Percentiles rank a stretch among this genome's conserved stretches.
Conservation (phyloP, 1,140 invertebrate genomes). For the Lerema accius region DNA sequence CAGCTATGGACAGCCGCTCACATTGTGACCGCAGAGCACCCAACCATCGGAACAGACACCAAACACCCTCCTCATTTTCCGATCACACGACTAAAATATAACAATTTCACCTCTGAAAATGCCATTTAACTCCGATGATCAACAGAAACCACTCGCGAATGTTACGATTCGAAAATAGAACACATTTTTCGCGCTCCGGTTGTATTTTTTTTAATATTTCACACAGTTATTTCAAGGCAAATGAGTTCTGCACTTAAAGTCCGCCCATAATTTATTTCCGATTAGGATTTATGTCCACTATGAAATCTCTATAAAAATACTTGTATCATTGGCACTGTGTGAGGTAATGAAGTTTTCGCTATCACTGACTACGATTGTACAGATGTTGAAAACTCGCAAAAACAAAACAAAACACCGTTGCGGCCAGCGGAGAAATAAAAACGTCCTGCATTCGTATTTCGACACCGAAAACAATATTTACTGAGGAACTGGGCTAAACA, state of each 20-base stretch:
- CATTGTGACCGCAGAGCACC: slow-evolving; percentile 78
- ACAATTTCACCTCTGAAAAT: slow-evolving; percentile 44
- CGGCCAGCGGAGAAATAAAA: slow-evolving; percentile 46
- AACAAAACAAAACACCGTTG: slow-evolving; percentile 40
- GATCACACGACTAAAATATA: slow-evolving; percentile 36
- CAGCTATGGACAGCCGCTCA: slow-evolving; percentile 69
- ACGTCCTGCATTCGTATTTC: slow-evolving; percentile 59
- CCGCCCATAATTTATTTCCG: not conserved
- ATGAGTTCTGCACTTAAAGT: slow-evolving; percentile 10
- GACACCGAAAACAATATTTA: slow-evolving; percentile 76
- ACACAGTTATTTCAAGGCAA: slow-evolving; percentile 7
- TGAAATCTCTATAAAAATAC: slow-evolving; percentile 16
- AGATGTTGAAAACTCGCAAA: slow-evolving; percentile 42
- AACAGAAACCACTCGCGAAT: slow-evolving; percentile 12
- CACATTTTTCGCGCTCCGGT: slow-evolving; percentile 18
- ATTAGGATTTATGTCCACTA: slow-evolving; percentile 15
- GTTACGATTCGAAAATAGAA: slow-evolving; percentile 29
- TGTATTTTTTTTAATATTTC: slow-evolving; percentile 5
- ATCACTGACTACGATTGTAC: slow-evolving; percentile 18
- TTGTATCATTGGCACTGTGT: slow-evolving; percentile 38
- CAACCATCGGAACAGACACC: slow-evolving; percentile 74
- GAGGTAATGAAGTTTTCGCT: slow-evolving; percentile 41
- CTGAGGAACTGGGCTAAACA: slow-evolving; percentile 69
- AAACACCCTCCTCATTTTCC: slow-evolving; percentile 69
- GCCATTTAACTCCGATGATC: slow-evolving; percentile 39